Evolutionary conservation across 2,113 vertebrate species (phyloP).

Genomic region (Coturnix japonica): DNA sequence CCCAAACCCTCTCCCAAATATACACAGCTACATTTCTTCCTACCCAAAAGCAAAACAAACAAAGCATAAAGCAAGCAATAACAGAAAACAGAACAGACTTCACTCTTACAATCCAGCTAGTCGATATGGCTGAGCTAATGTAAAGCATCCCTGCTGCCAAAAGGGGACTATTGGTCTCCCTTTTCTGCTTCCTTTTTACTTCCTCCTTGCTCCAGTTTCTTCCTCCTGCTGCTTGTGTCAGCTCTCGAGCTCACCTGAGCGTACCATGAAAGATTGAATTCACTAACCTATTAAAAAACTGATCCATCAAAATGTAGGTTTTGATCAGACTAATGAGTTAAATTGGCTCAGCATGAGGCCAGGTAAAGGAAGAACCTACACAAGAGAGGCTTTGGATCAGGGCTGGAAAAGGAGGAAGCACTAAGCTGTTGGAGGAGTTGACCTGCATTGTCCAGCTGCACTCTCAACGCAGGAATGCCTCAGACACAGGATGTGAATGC

Average conservation of each 20-base stretch:
- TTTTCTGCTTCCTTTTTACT: not conserved
- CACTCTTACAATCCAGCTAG: conserved; percentile 37
- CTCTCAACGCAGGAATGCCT: not conserved
- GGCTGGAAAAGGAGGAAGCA: not conserved
- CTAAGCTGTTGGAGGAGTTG: not conserved
- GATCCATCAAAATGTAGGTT: not conserved
- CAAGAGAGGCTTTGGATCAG: not conserved
- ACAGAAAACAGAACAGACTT: conserved; percentile 63
- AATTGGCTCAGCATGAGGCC: not conserved
- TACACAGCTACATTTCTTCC: conserved; percentile 67
- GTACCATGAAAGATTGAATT: not conserved
- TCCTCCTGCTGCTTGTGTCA: not conserved
- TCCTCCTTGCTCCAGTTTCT: not conserved
- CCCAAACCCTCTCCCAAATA: conserved; percentile 36
- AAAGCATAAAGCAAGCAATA: conserved; percentile 58
- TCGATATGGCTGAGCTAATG: conserved; percentile 40
- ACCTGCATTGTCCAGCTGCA: not conserved
- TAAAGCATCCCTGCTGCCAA: conserved; percentile 31
- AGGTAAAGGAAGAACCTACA: not conserved
- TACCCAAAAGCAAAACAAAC: conserved; percentile 60
- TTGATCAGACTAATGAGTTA: not conserved
- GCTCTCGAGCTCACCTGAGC: not conserved
- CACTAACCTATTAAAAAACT: not conserved
- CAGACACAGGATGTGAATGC: not conserved
- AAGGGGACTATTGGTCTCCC: not conserved